Evolutionary conservation across 2,888 invertebrate species (phyloP), one percentile per base, ranked within the genome.

Genomic region (Rhamnusium bicolor): DNA sequence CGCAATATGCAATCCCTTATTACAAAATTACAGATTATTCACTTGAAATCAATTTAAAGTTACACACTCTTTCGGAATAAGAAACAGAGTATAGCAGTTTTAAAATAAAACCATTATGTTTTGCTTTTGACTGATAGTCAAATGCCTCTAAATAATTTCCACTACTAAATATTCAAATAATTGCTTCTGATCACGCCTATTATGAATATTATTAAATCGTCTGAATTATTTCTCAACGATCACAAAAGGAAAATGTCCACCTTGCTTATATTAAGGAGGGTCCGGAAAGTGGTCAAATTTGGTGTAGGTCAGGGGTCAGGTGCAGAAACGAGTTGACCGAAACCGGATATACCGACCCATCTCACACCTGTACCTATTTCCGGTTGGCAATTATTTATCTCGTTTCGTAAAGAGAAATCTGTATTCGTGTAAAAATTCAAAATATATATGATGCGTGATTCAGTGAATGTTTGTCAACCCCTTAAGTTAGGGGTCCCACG

Each of bases 231-330:
- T 40, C 4, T n/a, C 40, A 40, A n/a, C n/a, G 32, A 10, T 1
- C n/a, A 40, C n/a, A 40, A 40, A 40, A 4, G 18, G 10, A 51
- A 51, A 16, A 56, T 29, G 16, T 7, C 56, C 29, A 56, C 53
- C 21, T 21, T 27, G n/a, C 29, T 56, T 12, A 18, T n/a, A 18
- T 40, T 32, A 27, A 46, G 27, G 56, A 67, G 56, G 67, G 67
- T 67, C 54, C 40, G 24, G 27, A 67, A 46, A 62, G 69, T 72
- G 72, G 72, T 72, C 72, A 72, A 51, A 46, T 65, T 68, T 69
- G 51, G 27, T 54, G 63, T 58, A 69, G 72, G 72, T 72, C 72
- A 56, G 21, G 56, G 72, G 49, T 58, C 65, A 69, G 65, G 72
- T 69, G 72, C 27, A 32, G 32, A 58, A 60, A 65, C 69, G 58